Evolutionary conservation across 2,797 vertebrate species (phyloP), one percentile per base, ranked within the genome.

Genomic region (Sebastes oblongus): DNA sequence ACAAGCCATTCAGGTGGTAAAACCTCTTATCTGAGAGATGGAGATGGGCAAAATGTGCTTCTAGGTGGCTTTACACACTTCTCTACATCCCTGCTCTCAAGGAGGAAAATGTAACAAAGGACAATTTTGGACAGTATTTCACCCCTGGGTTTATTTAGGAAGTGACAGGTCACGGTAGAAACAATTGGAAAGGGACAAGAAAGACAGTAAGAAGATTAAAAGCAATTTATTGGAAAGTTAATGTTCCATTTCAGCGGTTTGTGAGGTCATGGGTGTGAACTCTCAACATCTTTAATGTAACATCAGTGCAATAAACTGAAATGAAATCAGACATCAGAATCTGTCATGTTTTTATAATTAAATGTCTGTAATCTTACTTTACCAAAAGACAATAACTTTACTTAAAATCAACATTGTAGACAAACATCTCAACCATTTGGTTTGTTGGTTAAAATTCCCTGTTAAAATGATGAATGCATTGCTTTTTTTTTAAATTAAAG

Each of bases 121-220:
- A 68, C 22, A 7, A 2, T 62, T 34, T 16, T 10, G 1, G 11
- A 60, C 42, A 55, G 13, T 36, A 50, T 72, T 10, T 30, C 18
- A n/a, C 72, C 29, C 10, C 20, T n/a, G 61, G 46, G 72, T 67
- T 69, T 72, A 52, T 42, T 75, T 22, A 46, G 68, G 62, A 55
- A 50, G 72, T 30, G 66, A 56, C 3, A 54, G 27, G 39, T 50
- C 60, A 32, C 29, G 2, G 14, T 4, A 60, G 30, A 52, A 74
- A 72, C 67, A 72, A 76, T 1, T 52, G 60, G 18, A 75, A 67
- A 72, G 1, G 25, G 30, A 70, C 10, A 52, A 72, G 52, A 78
- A 39, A 67, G 36, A 2, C 50, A 52, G 50, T 52, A 56, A 20
- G 4, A 59, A 24, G 30, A 60, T 34, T 27, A 56, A 82, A 68